Evolutionary conservation across 1,140 invertebrate species (phyloP), one percentile per base, ranked within the genome.

Genomic region (Zophobas morio): DNA sequence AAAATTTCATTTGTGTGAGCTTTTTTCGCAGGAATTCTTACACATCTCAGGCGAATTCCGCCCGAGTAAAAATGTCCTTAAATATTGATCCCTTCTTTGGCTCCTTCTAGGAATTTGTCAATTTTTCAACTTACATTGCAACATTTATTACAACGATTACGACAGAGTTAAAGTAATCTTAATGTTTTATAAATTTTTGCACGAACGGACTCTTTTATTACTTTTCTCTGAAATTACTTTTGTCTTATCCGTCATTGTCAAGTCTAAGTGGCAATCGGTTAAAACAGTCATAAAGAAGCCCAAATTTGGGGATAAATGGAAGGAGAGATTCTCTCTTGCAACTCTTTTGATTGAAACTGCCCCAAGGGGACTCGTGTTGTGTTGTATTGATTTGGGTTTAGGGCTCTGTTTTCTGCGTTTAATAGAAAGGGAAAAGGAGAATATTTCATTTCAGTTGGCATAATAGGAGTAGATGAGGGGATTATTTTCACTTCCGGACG

Each of bases 21-120:
- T 20, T 51, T 51, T 51, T 51, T 51, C 49, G 2, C 49, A 6
- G 49, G 49, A 51, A 51, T 51, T 51, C 49, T 51, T 51, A 20
- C 49, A 51, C 4, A 51, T 6, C 49, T 51, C n/a, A 2, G 49
- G 4, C n/a, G n/a, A 51, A 51, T 51, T 51, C 49, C 20, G 6
- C 6, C 6, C 49, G 49, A 51, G 49, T 20, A 51, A 51, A 51
- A 51, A 51, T 51, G 49, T 51, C 49, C n/a, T 51, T 20, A 4
- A 20, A 51, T 51, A 51, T 51, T 20, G 49, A 51, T 51, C 49
- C n/a, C 4, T 20, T 20, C n/a, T 51, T 20, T 46, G 3, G 42
- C 42, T 46, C 3, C 42, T 46, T 46, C 42, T 46, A 8, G 49
- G 49, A 20, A 51, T 51, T 51, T 51, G 49, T 51, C 20, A 51